Base-by-base conservation (phyloP, 1,140 invertebrate genomes). In the Euura lappo region DNA sequence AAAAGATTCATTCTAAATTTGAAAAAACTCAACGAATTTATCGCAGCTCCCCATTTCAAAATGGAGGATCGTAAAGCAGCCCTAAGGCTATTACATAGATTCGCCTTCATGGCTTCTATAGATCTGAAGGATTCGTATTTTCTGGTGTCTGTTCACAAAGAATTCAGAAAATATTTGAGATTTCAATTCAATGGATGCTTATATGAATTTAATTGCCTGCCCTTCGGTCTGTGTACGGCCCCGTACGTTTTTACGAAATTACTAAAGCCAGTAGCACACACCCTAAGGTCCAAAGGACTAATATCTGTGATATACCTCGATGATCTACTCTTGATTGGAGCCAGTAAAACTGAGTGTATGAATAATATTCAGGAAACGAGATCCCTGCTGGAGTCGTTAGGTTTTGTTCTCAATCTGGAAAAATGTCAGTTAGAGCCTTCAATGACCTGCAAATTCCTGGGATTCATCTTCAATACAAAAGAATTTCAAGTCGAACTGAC, bases 301-400 rank as follows among this genome's bases (percentile, higher is more conserved):
- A 73, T 68, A 45, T 70, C 4, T 5, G 66, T 72, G 6, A 69
- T 75, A 68, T 74, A 74, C 65, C 69, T 74, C 11, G 73, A 74
- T 45, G 73, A 74, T 71, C 43, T 74, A 6, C 45, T 74, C 3
- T 68, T 44, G 28, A 28, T 28, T 28, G 28, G 1, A 28, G 28
- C 28, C 28, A 28, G 28, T 28, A 28, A 28, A 28, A 28, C 28
- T 28, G 28, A 28, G 28, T 28, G 28, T 28, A 28, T 28, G 28
- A 28, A 28, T 28, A 28, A 28, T 28, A 28, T 28, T 28, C 28
- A 28, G 28, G 28, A 28, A 28, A 28, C 28, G 28, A 28, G 28
- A 28, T 28, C 28, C 28, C 28, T 28, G 28, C 28, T 28, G 28
- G 28, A 28, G 28, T 28, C 28, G 28, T 65, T 11, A 71, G 65